Conservation (phyloP, 2,888 invertebrate species). For the Drosophila picticornis region DNA sequence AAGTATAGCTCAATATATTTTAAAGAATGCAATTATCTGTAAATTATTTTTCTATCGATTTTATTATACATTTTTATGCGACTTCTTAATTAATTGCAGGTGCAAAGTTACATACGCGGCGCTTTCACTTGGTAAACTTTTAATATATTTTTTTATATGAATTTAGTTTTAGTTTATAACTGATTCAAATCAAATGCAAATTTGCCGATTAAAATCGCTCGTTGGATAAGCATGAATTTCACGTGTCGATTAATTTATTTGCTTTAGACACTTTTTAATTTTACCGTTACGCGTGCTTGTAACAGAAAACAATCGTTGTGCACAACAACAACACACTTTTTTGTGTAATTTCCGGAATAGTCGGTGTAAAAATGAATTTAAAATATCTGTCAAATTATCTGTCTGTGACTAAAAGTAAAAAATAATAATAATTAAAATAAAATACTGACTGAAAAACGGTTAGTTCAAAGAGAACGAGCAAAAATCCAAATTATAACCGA, state of each 20-base stretch:
- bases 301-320: neutral
- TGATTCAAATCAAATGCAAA: neutral
- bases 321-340: neutral
- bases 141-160: neutral
- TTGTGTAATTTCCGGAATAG: neutral
- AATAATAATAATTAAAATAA: no score
- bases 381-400: neutral
- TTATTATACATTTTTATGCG: neutral
- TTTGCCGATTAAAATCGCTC: neutral
- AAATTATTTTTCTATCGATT: neutral
- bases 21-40: neutral
- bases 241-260: neutral
- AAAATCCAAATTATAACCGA: neutral
- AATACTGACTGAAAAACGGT: neutral
- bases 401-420: neutral
- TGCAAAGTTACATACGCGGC: neutral
- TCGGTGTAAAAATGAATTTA: neutral
- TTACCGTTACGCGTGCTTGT: neutral
- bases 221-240: neutral
- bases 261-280: neutral
- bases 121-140: neutral
- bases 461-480: neutral
- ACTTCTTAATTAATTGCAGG: neutral
- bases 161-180: neutral
- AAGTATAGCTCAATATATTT: neutral